phyloP scores from a whole-genome alignment of 2,113 vertebrate genomes.

The Toxostoma redivivum region DNA sequence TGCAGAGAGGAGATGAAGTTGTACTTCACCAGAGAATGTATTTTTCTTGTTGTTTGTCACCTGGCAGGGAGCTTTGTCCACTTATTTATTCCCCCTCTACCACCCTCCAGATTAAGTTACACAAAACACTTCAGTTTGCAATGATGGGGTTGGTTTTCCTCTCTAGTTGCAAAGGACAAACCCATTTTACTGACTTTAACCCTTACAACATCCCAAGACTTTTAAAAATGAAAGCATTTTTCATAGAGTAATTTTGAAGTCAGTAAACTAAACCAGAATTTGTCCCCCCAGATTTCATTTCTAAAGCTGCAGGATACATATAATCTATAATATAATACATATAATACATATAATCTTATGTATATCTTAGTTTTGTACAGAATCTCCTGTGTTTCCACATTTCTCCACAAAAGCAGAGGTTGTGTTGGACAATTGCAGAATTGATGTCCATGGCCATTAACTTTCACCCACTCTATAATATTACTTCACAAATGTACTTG shows the following conservation, averaged over 20 bases:
- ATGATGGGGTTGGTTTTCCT: fast-evolving
- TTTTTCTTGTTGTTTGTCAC: neutral
- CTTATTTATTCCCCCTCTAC: neutral
- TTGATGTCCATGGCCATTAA: neutral
- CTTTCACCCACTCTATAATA: neutral
- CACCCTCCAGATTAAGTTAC: neutral
- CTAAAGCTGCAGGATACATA: neutral
- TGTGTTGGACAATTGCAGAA: neutral
- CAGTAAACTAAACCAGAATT: neutral
- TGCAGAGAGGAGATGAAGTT: neutral
- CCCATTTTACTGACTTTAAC: fast-evolving
- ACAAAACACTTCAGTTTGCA: neutral
- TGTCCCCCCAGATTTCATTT: neutral
- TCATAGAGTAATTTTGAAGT: neutral
- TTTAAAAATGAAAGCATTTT: neutral
- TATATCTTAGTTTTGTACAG: neutral
- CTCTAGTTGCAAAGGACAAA: neutral
- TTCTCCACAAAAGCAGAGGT: neutral
- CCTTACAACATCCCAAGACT: neutral
- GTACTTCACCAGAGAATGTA: neutral
- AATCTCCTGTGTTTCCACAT: neutral
- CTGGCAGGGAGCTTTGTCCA: neutral
- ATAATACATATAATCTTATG: no score
- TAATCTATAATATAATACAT: no score
- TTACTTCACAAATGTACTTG: neutral